Percentiles rank a stretch among this genome's conserved stretches.
Evolutionary conservation across 2,797 vertebrate species (phyloP).

Genomic region (Numenius phaeopus): DNA sequence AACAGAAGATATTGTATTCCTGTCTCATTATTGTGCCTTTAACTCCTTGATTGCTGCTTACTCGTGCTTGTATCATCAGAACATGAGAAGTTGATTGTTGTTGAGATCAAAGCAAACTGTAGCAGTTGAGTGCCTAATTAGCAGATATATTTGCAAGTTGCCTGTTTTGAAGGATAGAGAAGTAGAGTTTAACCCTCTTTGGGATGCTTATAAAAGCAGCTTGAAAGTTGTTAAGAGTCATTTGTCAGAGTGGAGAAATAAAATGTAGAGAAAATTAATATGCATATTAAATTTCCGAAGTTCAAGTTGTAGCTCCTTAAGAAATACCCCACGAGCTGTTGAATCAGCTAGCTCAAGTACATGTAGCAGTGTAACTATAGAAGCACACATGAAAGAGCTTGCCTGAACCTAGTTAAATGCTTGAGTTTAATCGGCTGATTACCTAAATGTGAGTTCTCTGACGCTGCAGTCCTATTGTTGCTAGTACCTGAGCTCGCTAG

Average conservation of each 20-base stretch:
- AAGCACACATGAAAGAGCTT: neutral
- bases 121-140: constrained; percentile 16
- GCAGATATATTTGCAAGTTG: neutral
- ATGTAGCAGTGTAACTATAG: neutral
- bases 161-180: constrained; percentile 1
- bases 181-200: neutral
- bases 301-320: neutral
- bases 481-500: neutral
- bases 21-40: constrained; percentile 31
- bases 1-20: constrained; percentile 6
- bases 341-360: neutral
- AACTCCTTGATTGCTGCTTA: constrained; percentile 40
- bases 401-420: neutral
- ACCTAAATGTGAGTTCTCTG: neutral
- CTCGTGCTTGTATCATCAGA: neutral
- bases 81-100: constrained; percentile 14
- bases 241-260: neutral
- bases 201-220: neutral
- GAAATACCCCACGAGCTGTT: neutral
- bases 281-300: neutral
- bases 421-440: neutral
- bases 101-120: constrained; percentile 48
- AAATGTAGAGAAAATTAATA: neutral
- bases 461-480: neutral
- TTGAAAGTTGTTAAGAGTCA: neutral